A percentile compares a stretch with the other conserved stretches of the same genome.
Evolutionary conservation across 2,888 invertebrate genomes (phyloP).

Genomic region (Syrista parreyssii): DNA sequence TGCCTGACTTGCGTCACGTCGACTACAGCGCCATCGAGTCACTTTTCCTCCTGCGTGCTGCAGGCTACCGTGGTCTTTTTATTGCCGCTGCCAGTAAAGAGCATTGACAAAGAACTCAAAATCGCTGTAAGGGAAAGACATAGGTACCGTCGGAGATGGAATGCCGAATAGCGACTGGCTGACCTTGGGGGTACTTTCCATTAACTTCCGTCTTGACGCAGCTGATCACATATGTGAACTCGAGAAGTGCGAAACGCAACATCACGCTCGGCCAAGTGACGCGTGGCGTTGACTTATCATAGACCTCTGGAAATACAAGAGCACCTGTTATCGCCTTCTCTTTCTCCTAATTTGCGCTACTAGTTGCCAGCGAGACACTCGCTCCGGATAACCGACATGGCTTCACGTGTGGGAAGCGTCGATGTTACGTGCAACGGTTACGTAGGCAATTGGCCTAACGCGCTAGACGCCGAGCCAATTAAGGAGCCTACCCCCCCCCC

Average conservation of each 20-base stretch:
- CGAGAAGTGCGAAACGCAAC: background rate
- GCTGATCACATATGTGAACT: background rate
- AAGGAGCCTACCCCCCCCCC: conserved; percentile 42
- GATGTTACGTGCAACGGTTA: conserved; percentile 43
- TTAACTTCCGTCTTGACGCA: background rate
- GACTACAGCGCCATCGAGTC: background rate
- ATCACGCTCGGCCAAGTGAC: background rate
- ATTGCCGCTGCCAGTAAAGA: background rate
- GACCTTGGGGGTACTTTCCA: background rate
- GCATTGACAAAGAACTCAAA: background rate
- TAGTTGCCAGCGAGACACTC: background rate
- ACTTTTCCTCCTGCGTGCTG: background rate
- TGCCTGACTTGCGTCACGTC: background rate
- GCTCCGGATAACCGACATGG: conserved; percentile 5
- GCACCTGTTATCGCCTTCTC: conserved; percentile 7
- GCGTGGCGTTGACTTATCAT: background rate
- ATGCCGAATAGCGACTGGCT: background rate
- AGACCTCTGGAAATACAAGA: background rate
- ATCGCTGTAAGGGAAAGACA: background rate
- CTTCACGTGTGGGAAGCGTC: conserved; percentile 50
- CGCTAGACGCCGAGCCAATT: conserved; percentile 55
- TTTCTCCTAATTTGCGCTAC: background rate
- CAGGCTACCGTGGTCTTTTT: background rate
- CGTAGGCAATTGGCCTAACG: conserved; percentile 54
- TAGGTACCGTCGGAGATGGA: background rate